Base-by-base conservation (phyloP, 2,888 invertebrate species). In the Odontocerum albicorne region DNA sequence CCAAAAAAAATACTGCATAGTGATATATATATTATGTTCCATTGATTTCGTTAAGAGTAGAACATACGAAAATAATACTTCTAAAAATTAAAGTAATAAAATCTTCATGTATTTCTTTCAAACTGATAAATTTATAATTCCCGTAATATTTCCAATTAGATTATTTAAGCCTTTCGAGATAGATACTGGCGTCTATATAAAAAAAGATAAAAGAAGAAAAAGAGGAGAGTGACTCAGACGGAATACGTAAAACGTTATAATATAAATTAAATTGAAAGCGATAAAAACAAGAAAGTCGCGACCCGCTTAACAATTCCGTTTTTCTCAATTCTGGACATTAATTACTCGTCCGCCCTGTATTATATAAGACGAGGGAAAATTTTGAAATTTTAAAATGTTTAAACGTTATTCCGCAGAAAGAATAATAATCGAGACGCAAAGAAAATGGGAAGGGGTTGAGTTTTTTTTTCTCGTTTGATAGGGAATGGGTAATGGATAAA, bases 341-440 rank as follows among this genome's bases (percentile, higher is more conserved):
- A 49, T 49, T 39, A 15, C 46, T 33, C 13, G 13, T 22, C 33
- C 20, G 17, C 20, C 15, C 17, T 50, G 17, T 43, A 36, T 36
- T 40, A 36, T 16, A 39, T 6, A 12, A 19, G 13, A 42, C 12
- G 13, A 45, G 33, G 44, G 53, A 32, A 49, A 22, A 54, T 55
- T 46, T 52, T 52, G 40, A 54, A 43, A 56, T 56, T 55, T 50
- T 39, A 50, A 55, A 55, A 45, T 50, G 21, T 31, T 38, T 56
- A 56, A 57, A 53, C 53, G 47, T 22, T 53, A 45, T 57, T 44
- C 16, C 40, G 53, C 44, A 45, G 44, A 57, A 57, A 53, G 57
- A 57, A 57, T 57, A 57, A 49, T 57, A 57, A 57, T 57, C 40
- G 49, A 33, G 44, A 36, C 38, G n/a, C n/a, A n/a, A n/a, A n/a